These are phyloP conservation scores for Andrena flavipes DNA, from an alignment of 2,888 invertebrate species.

Conservation along the genomic window DNA sequence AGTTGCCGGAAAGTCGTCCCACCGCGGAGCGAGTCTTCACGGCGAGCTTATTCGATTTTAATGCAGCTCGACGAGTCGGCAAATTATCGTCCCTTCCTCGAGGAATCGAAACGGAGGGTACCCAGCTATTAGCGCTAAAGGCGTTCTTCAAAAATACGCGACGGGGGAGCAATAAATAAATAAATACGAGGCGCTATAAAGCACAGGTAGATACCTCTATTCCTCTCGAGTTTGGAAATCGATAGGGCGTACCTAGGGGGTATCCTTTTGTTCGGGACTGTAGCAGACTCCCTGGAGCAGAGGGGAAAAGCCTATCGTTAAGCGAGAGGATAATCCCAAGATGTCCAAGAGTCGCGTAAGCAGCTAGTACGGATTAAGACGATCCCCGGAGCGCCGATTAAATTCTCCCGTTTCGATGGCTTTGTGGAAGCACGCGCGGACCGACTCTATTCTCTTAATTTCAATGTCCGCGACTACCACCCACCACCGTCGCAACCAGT, in stretches of 20 bases:
- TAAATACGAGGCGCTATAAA: no score
- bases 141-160: neutral
- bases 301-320: neutral
- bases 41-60: conserved; percentile 36
- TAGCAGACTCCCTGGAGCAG: neutral
- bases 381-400: conserved; percentile 21
- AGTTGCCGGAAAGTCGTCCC: conserved; percentile 34
- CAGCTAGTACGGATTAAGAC: conserved; percentile 11
- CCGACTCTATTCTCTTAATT: conserved; percentile 26
- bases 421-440: neutral
- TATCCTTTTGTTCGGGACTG: neutral
- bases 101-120: neutral
- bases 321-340: conserved; percentile 12
- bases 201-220: no score
- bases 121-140: neutral
- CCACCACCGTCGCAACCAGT: neutral
- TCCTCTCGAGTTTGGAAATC: no score
- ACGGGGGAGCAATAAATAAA: no score
- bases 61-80: conserved; percentile 2
- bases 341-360: conserved; percentile 13
- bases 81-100: neutral
- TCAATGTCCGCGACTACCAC: neutral
- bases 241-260: no score
- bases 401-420: conserved; percentile 10
- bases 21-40: conserved; percentile 1